Base-by-base conservation (phyloP, 2,797 vertebrate genomes). In the Vultur gryphus region DNA sequence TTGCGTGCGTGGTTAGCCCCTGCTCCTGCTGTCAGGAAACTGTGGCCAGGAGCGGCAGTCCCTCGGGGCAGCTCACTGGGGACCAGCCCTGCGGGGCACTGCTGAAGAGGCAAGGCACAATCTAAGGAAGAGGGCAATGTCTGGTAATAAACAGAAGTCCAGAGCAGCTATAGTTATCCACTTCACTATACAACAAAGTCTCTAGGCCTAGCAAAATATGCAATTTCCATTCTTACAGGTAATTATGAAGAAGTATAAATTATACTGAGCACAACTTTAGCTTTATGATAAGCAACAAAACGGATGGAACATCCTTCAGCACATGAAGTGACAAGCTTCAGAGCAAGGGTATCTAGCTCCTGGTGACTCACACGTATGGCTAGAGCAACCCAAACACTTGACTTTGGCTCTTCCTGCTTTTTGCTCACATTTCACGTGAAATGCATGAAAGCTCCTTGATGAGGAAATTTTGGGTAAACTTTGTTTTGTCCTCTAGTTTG, bases 31-130 rank as follows among this genome's bases (percentile, higher is more conserved):
- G 31, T 44, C 2, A 5, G 59, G 51, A 85, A 95, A 41, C 80
- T 73, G 49, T 29, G 28, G 37, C 64, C 65, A 52, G 57, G 37
- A 0, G 5, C 10, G 18, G 11, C 33, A 72, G 71, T 35, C 13
- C 39, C 41, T 49, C 0, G 0, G 24, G 33, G 18, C 61, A 84
- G 46, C n/a, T 87, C 41, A 7, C 15, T 0, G 0, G 37, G n/a
- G 33, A 19, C 41, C 37, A 77, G 58, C 44, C n/a, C n/a, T 11
- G 3, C 0, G 0, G 31, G 18, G 28, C 73, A 39, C n/a, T 48
- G 65, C 54, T 49, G 76, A 70, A 49, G 61, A 77, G 21, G 28
- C 28, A n/a, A 64, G 29, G 49, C 49, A 52, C 41, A 25, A 46
- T 46, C 28, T 41, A 23, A 77, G 19, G 55, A 59, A 89, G 41